Percentiles rank a stretch among this genome's conserved stretches.
Conservation (phyloP, 2,888 invertebrate genomes). For the Tolmerus cingulatus region DNA sequence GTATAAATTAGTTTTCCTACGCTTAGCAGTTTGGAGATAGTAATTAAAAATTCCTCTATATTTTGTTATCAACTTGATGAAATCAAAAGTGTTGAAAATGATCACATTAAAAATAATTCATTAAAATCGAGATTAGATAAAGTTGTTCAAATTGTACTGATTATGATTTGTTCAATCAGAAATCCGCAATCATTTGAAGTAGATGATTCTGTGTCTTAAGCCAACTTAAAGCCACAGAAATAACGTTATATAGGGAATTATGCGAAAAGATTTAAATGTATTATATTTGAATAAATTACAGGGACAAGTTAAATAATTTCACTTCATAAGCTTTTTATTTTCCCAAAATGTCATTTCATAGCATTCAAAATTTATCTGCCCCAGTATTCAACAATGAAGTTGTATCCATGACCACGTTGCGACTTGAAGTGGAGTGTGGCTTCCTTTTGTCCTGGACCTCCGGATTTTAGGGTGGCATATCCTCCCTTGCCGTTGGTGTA, state of each 20-base stretch:
- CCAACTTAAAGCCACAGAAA: background rate
- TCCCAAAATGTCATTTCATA: background rate
- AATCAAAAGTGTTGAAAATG: background rate
- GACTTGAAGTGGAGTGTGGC: constrained; percentile 64
- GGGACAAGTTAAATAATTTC: background rate
- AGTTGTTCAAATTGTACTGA: background rate
- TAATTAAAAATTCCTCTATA: background rate
- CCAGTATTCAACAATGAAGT: constrained; percentile 63
- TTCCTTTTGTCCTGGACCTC: constrained; percentile 60
- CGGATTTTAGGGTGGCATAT: constrained; percentile 56
- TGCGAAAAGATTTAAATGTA: background rate
- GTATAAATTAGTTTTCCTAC: too few species aligned
- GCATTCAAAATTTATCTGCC: constrained; percentile 47
- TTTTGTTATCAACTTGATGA: background rate
- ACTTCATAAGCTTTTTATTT: background rate
- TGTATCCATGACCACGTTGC: constrained; percentile 62
- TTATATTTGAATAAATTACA: background rate
- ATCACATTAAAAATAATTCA: background rate
- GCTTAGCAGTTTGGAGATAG: background rate
- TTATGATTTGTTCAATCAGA: background rate
- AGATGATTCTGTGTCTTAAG: background rate
- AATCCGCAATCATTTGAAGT: background rate
- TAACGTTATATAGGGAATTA: background rate
- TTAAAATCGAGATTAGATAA: background rate
- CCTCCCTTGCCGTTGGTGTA: constrained; percentile 64